Evolutionary conservation across 2,113 vertebrate species (phyloP).

Genomic region (Gnathonemus longibarbis): DNA sequence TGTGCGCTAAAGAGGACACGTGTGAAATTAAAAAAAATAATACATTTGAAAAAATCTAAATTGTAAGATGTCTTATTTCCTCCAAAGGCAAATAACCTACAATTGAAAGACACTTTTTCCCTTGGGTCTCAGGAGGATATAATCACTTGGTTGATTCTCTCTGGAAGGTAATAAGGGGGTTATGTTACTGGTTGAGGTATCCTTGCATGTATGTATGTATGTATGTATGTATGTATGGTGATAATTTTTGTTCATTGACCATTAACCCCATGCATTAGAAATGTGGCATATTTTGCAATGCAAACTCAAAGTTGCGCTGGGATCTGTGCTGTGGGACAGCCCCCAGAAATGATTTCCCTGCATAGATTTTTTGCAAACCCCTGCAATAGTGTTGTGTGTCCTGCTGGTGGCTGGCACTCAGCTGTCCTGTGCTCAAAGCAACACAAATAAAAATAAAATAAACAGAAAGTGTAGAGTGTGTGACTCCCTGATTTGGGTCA

Average conservation of each 20-base stretch:
- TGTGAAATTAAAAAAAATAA: too few relatives aligned
- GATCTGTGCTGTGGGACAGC: not conserved
- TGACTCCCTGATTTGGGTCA: conserved; percentile 73
- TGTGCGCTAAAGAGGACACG: too few relatives aligned
- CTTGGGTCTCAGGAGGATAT: not conserved
- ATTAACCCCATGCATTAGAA: not conserved
- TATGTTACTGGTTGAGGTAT: not conserved
- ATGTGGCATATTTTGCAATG: not conserved
- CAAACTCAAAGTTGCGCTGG: not conserved
- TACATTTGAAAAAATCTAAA: too few relatives aligned
- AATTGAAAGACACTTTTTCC: too few relatives aligned
- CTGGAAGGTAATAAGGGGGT: not conserved
- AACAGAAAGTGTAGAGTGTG: conserved; percentile 55
- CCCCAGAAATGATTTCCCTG: not conserved
- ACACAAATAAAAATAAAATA: conserved; percentile 12
- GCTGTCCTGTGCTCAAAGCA: conserved; percentile 53
- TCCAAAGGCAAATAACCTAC: too few relatives aligned
- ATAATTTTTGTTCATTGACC: not conserved
- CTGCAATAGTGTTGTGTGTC: not conserved
- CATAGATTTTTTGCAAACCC: not conserved
- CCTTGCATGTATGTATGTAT: not conserved
- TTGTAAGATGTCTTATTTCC: too few relatives aligned
- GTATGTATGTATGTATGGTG: not conserved
- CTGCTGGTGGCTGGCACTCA: conserved; percentile 21
- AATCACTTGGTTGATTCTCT: not conserved